A percentile compares a stretch with the other conserved stretches of the same genome.
These are phyloP conservation scores for Parazoanthus swiftii DNA, from an alignment of 92 coral and sea anemone species.

Conservation along the genomic window DNA sequence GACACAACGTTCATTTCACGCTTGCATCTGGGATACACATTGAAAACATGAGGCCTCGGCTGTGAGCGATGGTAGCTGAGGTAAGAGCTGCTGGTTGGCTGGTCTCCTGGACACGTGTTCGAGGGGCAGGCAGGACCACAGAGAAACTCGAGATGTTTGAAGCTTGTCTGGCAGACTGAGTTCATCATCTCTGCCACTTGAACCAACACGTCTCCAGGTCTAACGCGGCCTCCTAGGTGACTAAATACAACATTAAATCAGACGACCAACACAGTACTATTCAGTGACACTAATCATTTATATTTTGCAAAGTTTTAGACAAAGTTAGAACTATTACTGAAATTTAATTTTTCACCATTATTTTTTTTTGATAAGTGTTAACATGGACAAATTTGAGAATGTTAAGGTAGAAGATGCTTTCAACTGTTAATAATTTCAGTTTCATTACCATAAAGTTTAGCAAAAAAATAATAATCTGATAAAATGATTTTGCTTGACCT, in stretches of 20 bases:
- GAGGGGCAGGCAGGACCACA: not conserved
- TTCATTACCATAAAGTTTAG: too few species aligned
- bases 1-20: not conserved
- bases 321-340: too few species aligned
- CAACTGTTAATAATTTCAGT: too few species aligned
- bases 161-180: not conserved
- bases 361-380: too few species aligned
- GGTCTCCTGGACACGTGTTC: not conserved
- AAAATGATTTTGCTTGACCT: too few species aligned
- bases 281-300: too few species aligned
- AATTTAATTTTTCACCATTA: too few species aligned
- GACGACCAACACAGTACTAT: not conserved
- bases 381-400: too few species aligned
- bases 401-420: too few species aligned
- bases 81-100: not conserved
- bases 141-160: not conserved
- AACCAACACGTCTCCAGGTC: constrained; percentile 4
- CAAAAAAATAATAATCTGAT: too few species aligned
- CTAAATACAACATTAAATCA: not conserved
- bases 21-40: constrained; percentile 10
- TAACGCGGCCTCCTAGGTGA: not conserved
- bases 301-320: too few species aligned
- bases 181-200: constrained; percentile 12
- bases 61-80: constrained; percentile 1
- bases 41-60: not conserved